Percentiles rank a stretch among this genome's conserved stretches.
These are phyloP conservation scores for Anorthoa munda DNA, from an alignment of 2,888 invertebrate genomes.

Conservation along the genomic window DNA sequence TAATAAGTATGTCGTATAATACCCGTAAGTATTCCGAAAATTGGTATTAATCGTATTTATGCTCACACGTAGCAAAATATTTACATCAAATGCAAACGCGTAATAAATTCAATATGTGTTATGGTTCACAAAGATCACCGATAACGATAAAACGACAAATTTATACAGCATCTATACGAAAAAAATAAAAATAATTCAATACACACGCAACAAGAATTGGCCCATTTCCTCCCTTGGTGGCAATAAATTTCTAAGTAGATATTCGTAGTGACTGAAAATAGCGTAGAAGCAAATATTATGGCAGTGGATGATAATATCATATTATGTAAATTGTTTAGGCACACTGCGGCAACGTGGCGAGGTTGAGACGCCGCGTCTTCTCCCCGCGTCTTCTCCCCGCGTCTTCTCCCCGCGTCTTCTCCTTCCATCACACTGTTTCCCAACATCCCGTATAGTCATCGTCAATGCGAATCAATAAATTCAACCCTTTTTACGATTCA, in stretches of 20 bases:
- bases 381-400: constrained; percentile 30
- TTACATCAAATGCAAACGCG: constrained; percentile 36
- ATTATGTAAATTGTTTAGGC: constrained; percentile 85
- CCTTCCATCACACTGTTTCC: constrained; percentile 63
- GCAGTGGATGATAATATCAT: constrained; percentile 80
- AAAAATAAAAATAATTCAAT: constrained; percentile 76
- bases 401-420: constrained; percentile 23
- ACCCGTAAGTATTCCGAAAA: not conserved
- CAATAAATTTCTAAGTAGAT: constrained; percentile 77
- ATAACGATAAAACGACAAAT: constrained; percentile 64
- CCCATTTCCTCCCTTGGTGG: constrained; percentile 72
- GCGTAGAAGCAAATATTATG: constrained; percentile 77
- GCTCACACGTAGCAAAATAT: constrained; percentile 37
- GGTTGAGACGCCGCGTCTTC: constrained; percentile 22
- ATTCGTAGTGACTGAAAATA: constrained; percentile 75
- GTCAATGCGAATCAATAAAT: constrained; percentile 89
- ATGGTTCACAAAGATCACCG: constrained; percentile 54
- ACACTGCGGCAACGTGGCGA: not conserved
- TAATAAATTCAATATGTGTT: constrained; percentile 50
- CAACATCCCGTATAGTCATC: constrained; percentile 75
- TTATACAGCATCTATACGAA: constrained; percentile 61
- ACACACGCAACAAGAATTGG: constrained; percentile 75
- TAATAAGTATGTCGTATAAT: not conserved
- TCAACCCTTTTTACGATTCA: constrained; percentile 89
- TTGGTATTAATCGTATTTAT: constrained; percentile 15